Base-by-base conservation (phyloP, 2,797 vertebrate genomes). In the Holocentrus rufus region DNA sequence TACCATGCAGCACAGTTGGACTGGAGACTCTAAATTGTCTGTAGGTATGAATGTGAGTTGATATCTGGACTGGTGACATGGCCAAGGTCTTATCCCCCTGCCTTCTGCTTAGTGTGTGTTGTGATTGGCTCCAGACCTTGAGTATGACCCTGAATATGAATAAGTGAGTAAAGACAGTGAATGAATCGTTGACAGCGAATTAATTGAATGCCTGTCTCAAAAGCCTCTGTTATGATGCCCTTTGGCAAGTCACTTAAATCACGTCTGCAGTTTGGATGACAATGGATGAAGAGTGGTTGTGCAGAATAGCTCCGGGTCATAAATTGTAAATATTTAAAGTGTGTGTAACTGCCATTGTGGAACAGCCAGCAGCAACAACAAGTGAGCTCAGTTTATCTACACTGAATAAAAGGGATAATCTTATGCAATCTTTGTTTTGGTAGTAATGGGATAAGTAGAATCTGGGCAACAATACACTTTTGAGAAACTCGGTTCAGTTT, bases 181-280 rank as follows among this genome's bases (percentile, higher is more conserved):
- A 39, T 39, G 1, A 39, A 39, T 54, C 18, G n/a, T n/a, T n/a
- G 7, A 55, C 8, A 18, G 4, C 20, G 8, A 23, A 22, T 20
- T 23, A 9, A 14, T n/a, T 1, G 14, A 36, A 17, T 22, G 5
- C 10, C 6, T 13, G 46, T 25, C 67, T 64, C 8, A 55, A 53
- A 65, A 58, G 2, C 22, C 4, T 60, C 39, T 30, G 13, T 49
- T 50, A 5, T n/a, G 4, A 47, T 55, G 44, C 52, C 47, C 22
- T 7, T 7, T 22, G 74, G 72, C 57, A 54, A 68, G 36, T 36
- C 60, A 44, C 64, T 58, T 65, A 54, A 63, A 61, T 44, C 34
- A 30, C 31, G 52, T 59, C 58, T 61, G 59, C 52, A 34, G 3
- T 49, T 10, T 25, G 3, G 47, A 25, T 44, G 46, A 50, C 49